phyloP scores from a whole-genome alignment of 2,113 vertebrate species.

The Oryzias melastigma region DNA sequence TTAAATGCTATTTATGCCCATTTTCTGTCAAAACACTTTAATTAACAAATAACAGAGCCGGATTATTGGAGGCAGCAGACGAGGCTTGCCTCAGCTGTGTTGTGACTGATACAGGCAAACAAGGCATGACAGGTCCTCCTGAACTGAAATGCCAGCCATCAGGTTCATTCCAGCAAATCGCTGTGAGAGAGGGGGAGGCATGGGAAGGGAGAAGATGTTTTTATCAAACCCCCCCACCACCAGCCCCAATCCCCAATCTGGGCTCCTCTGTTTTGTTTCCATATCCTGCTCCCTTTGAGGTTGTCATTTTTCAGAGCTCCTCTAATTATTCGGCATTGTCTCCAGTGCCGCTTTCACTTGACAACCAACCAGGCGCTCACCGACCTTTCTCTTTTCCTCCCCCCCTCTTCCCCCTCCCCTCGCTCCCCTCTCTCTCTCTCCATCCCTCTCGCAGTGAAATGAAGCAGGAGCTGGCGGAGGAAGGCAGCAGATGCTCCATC shows the following conservation, averaged over 20 bases:
- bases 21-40: conserved; percentile 14
- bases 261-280: conserved; percentile 14
- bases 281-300: conserved; percentile 12
- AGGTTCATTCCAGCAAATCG: conserved; percentile 52
- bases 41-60: conserved; percentile 5
- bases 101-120: conserved; percentile 39
- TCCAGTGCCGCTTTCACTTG: conserved; percentile 36
- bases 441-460: conserved; percentile 82
- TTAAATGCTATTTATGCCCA: neutral
- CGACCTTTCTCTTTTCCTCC: conserved; percentile 29
- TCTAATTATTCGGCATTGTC: conserved; percentile 55
- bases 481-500: conserved; percentile 91
- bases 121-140: conserved; percentile 38
- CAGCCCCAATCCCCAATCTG: neutral
- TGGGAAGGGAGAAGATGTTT: neutral
- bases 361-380: conserved; percentile 56
- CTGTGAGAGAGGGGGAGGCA: conserved; percentile 4
- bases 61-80: neutral
- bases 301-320: conserved; percentile 44
- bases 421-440: conserved; percentile 28
- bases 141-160: conserved; percentile 65
- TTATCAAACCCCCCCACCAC: conserved; percentile 20
- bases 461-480: conserved; percentile 94
- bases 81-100: conserved; percentile 24
- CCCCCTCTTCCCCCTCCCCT: conserved; percentile 19